These are phyloP conservation scores for human DNA, from an alignment of 2,113 vertebrate genomes.

Conservation along the genomic window DNA sequence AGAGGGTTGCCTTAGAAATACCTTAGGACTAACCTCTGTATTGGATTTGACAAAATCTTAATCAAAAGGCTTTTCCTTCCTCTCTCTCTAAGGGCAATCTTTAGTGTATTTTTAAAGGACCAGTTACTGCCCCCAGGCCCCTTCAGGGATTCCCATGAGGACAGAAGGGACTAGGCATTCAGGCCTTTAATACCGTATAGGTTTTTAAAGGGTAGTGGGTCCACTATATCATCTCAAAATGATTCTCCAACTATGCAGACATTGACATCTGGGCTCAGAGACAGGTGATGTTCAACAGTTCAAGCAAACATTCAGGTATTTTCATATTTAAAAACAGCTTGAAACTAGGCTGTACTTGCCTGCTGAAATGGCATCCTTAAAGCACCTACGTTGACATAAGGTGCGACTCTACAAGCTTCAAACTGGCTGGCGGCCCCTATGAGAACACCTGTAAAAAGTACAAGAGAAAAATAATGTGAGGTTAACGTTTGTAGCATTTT, in stretches of 20 bases:
- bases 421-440: conserved; percentile 98
- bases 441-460: conserved; percentile 90
- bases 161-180: background rate
- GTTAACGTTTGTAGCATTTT: background rate
- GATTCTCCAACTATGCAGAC: background rate
- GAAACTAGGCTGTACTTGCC: conserved; percentile 88
- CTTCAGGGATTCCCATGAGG: conserved; percentile 12
- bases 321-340: conserved; percentile 51
- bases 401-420: conserved; percentile 98
- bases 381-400: conserved; percentile 98
- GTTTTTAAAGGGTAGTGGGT: conserved; percentile 42
- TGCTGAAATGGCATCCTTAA: conserved; percentile 99
- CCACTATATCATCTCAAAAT: conserved; percentile 53
- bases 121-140: conserved; percentile 26
- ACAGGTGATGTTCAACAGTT: conserved; percentile 13
- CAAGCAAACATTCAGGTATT: conserved; percentile 38
- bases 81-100: conserved; percentile 49
- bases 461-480: background rate
- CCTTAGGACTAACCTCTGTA: conserved; percentile 30
- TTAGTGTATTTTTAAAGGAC: conserved; percentile 65
- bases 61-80: conserved; percentile 64
- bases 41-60: conserved; percentile 67
- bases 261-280: background rate
- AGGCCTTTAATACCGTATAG: background rate
- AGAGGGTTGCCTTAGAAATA: conserved; percentile 33